Conservation (phyloP, 2,797 vertebrate species). For the Enteromius mattozi region DNA sequence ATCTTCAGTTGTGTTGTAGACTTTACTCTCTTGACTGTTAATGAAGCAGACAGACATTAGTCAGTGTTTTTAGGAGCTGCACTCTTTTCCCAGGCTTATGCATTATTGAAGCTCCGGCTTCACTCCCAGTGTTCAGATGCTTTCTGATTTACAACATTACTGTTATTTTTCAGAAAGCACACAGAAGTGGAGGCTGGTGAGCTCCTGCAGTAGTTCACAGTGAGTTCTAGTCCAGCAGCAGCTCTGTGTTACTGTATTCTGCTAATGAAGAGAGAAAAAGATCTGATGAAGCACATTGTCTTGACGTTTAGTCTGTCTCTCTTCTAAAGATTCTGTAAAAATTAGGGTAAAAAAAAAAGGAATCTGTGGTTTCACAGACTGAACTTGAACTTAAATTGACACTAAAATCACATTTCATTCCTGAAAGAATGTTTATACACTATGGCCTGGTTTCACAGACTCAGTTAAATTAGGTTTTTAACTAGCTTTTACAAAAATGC, state of each 20-base stretch:
- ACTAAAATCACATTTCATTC: background rate
- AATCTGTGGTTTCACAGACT: background rate
- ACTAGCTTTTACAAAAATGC: too few relatives aligned
- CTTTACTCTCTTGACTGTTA: background rate
- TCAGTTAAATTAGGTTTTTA: too few relatives aligned
- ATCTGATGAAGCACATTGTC: background rate
- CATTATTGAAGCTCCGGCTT: constrained; percentile 32
- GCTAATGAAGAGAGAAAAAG: background rate
- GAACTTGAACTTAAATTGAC: background rate
- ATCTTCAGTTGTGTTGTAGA: background rate
- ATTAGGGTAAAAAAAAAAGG: background rate
- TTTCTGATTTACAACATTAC: background rate
- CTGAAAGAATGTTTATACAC: background rate
- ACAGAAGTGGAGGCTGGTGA: background rate
- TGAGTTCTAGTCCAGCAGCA: background rate
- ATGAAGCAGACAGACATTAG: constrained; percentile 8
- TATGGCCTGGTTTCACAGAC: too few relatives aligned
- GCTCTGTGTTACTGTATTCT: background rate
- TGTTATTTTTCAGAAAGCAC: background rate
- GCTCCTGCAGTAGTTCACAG: background rate
- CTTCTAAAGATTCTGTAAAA: background rate
- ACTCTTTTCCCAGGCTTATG: background rate
- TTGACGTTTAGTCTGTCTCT: background rate
- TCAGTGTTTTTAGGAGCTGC: constrained; percentile 9
- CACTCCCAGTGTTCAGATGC: background rate